These are phyloP conservation scores for Castor canadensis DNA, from an alignment of 2,113 vertebrate species.

Conservation along the genomic window DNA sequence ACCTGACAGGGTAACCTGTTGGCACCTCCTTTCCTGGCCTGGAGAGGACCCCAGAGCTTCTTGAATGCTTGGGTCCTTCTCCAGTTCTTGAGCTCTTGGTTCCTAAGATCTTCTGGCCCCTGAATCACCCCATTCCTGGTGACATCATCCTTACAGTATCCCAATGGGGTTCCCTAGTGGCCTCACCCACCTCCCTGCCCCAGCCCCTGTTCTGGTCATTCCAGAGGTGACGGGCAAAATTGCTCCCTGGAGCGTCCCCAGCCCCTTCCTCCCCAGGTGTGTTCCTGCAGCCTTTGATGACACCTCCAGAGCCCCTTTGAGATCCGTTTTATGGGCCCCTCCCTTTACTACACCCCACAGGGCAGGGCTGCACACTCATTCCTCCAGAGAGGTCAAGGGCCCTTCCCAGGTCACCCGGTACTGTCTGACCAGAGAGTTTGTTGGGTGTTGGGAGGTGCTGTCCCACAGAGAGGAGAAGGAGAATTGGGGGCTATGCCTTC, in stretches of 20 bases:
- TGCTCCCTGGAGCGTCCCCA: conserved; percentile 75
- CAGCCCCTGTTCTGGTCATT: conserved; percentile 63
- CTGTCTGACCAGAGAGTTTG: not conserved
- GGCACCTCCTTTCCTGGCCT: not conserved
- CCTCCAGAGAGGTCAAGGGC: conserved; percentile 69
- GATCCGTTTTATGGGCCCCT: conserved; percentile 77
- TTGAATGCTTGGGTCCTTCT: not conserved
- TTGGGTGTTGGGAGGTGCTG: too few species aligned
- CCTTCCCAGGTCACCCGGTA: conserved; percentile 53
- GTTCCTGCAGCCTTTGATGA: conserved; percentile 76
- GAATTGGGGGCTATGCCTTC: not conserved
- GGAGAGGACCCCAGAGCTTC: not conserved
- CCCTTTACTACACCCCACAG: conserved; percentile 59
- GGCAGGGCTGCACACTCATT: conserved; percentile 66
- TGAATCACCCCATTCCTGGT: conserved; percentile 58
- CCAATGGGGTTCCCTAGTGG: not conserved
- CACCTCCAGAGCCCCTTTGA: conserved; percentile 70
- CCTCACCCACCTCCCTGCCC: conserved; percentile 60
- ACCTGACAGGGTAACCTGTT: not conserved
- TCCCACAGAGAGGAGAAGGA: not conserved
- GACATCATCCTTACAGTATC: conserved; percentile 63
- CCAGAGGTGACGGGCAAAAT: conserved; percentile 64
- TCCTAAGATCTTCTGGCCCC: conserved; percentile 6
- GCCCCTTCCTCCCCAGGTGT: conserved; percentile 62
- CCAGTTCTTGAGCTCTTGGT: not conserved